Conservation (phyloP, 1,140 invertebrate species). For the Ericerus pela region DNA sequence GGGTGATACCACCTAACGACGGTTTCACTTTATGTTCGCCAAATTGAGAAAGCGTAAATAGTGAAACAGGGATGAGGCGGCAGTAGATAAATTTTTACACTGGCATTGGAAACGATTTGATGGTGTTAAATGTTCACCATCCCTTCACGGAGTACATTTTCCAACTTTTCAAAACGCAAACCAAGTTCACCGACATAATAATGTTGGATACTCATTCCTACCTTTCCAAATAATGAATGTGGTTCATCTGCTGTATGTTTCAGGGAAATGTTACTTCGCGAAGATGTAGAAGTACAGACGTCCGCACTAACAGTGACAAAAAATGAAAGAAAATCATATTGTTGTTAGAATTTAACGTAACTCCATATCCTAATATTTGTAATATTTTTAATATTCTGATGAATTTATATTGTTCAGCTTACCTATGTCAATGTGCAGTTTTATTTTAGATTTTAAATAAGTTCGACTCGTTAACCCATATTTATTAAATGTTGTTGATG, state of each 20-base stretch:
- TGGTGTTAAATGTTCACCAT: background rate
- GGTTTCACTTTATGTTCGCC: too few species aligned
- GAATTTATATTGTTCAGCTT: too few species aligned
- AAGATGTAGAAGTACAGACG: constrained; percentile 37
- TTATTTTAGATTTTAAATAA: too few species aligned
- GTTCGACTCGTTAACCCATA: too few species aligned
- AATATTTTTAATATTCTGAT: too few species aligned
- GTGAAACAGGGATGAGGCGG: too few species aligned
- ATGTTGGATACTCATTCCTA: background rate
- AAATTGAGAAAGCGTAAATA: too few species aligned
- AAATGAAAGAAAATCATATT: constrained; percentile 10
- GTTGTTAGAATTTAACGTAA: too few species aligned
- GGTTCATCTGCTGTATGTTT: background rate
- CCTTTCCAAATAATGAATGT: background rate
- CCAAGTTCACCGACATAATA: background rate
- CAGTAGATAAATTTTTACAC: background rate
- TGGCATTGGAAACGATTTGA: background rate
- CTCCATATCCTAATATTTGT: too few species aligned
- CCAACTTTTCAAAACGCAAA: background rate
- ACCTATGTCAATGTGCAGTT: too few species aligned
- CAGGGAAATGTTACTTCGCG: constrained; percentile 35
- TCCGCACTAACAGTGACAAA: constrained; percentile 23
- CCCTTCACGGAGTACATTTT: background rate
- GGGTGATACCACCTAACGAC: too few species aligned
- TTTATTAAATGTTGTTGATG: too few species aligned